Percentiles rank a stretch among this genome's conserved stretches.
phyloP scores from a whole-genome alignment of 2,888 invertebrate genomes.

The Oscheius sp. region DNA sequence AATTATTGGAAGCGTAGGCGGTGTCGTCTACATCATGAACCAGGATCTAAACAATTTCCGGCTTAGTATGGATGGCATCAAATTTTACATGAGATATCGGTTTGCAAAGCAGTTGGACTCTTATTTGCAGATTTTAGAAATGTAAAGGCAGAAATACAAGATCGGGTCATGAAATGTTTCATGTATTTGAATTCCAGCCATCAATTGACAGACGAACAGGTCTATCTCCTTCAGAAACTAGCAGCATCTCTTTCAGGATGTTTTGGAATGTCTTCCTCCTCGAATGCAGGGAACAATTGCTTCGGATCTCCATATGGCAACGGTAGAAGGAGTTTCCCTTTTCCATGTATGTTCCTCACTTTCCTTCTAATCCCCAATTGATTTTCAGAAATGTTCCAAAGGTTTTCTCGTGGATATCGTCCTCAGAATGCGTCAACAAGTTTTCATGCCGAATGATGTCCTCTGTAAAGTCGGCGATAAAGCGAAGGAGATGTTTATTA shows the following conservation, averaged over 20 bases:
- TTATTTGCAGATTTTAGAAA: conserved; percentile 61
- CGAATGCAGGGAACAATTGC: conserved; percentile 66
- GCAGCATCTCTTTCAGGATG: no score
- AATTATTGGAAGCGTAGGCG: conserved; percentile 69
- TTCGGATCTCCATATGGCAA: conserved; percentile 66
- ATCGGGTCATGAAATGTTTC: conserved; percentile 65
- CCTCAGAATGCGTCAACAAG: conserved; percentile 64
- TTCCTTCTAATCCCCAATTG: background rate
- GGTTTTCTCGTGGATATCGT: conserved; percentile 67
- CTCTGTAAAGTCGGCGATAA: conserved; percentile 61
- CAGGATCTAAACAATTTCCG: conserved; percentile 60
- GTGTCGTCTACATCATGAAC: conserved; percentile 69
- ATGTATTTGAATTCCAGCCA: conserved; percentile 60
- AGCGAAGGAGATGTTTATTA: conserved; percentile 69
- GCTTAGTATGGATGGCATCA: conserved; percentile 68
- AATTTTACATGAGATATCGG: conserved; percentile 70
- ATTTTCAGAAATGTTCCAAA: conserved; percentile 57
- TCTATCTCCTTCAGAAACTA: no score
- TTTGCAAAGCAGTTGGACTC: no score
- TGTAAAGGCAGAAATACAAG: conserved; percentile 61
- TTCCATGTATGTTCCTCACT: conserved; percentile 39
- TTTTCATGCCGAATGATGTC: conserved; percentile 68
- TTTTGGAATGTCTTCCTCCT: conserved; percentile 62
- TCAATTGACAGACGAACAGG: conserved; percentile 57
- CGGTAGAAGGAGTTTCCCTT: conserved; percentile 54